Evolutionary conservation across 2,888 invertebrate genomes (phyloP).

Genomic region (Troides aeacus): DNA sequence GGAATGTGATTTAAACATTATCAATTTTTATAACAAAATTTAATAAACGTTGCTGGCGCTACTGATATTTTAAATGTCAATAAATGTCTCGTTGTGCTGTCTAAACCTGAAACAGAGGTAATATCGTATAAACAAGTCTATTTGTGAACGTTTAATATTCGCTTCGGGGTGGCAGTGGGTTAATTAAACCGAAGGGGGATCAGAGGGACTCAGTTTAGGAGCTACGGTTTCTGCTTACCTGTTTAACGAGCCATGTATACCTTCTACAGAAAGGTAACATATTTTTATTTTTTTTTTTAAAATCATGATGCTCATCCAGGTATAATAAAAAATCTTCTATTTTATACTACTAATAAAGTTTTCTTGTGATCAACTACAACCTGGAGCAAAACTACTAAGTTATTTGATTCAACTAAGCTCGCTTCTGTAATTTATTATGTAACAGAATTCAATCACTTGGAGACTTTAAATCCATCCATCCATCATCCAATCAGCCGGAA

Average conservation of each 20-base stretch:
- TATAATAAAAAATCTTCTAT: no score
- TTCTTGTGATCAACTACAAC: no score
- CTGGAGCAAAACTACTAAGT: no score
- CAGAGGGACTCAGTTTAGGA: slow-evolving; percentile 44
- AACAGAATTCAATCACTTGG: no score
- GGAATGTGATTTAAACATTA: background rate
- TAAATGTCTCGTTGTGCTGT: slow-evolving; percentile 17
- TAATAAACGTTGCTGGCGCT: background rate
- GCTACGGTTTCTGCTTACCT: slow-evolving; percentile 34
- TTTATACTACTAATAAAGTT: no score
- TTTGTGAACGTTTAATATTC: slow-evolving; percentile 73
- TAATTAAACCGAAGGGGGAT: slow-evolving; percentile 59
- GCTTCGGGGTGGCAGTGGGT: slow-evolving; percentile 58
- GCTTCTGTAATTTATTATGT: no score
- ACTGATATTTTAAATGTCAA: slow-evolving; percentile 21
- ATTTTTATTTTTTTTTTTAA: no score
- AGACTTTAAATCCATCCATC: no score
- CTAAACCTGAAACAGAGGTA: slow-evolving; percentile 23
- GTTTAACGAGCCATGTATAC: slow-evolving; percentile 8
- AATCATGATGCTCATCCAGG: no score
- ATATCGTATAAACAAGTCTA: slow-evolving; percentile 58
- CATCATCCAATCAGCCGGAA: no score
- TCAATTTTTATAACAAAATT: background rate
- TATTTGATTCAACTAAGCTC: no score
- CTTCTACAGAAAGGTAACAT: background rate